These are phyloP conservation scores for Heteromurus nitidus DNA, from an alignment of 2,888 invertebrate genomes.

Conservation along the genomic window DNA sequence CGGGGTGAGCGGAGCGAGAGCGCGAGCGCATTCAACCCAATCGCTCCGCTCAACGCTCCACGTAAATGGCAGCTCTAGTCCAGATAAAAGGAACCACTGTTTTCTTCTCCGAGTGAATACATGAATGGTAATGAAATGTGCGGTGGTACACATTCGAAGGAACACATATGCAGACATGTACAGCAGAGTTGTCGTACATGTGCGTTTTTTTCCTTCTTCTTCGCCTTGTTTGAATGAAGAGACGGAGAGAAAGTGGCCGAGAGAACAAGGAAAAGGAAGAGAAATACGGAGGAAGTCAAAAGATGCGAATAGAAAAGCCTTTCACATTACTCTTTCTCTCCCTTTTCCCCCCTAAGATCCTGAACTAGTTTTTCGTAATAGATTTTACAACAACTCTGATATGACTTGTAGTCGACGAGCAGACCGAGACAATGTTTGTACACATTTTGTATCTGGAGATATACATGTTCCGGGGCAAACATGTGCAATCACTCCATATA, in stretches of 20 bases:
- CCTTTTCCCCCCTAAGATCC: neutral
- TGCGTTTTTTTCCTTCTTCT: too few species aligned
- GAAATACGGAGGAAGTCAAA: slow-evolving; percentile 17
- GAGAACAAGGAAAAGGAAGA: slow-evolving; percentile 40
- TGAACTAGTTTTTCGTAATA: slow-evolving; percentile 19
- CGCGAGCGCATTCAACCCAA: too few species aligned
- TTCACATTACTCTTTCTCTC: slow-evolving; percentile 28
- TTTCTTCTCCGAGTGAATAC: slow-evolving; percentile 62
- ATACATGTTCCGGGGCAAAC: neutral
- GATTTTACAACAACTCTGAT: slow-evolving; percentile 20
- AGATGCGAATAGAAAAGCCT: slow-evolving; percentile 8
- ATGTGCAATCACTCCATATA: slow-evolving; percentile 28
- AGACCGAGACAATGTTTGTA: slow-evolving; percentile 7
- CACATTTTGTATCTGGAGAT: neutral
- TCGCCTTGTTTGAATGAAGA: slow-evolving; percentile 24
- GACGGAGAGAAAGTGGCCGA: slow-evolving; percentile 38
- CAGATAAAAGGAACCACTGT: neutral
- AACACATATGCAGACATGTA: slow-evolving; percentile 6
- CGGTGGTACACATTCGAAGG: slow-evolving; percentile 2
- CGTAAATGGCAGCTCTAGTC: neutral
- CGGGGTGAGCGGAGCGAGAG: too few species aligned
- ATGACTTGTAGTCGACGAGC: neutral
- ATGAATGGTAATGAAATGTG: slow-evolving; percentile 70
- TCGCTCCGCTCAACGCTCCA: neutral
- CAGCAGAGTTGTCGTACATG: neutral